A percentile compares a stretch with the other conserved stretches of the same genome.
Evolutionary conservation across 2,797 vertebrate species (phyloP).

Genomic region (Micromesistius poutassou): DNA sequence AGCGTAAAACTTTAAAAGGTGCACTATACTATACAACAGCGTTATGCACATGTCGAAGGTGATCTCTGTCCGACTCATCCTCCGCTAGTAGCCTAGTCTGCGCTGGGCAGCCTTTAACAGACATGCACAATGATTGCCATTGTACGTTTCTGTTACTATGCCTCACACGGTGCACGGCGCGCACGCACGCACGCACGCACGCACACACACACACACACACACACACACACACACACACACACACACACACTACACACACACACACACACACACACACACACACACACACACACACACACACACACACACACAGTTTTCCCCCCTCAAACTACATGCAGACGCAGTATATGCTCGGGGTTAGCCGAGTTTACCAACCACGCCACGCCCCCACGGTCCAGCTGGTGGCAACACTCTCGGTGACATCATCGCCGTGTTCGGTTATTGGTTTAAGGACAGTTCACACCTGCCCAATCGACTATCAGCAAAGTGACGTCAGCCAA

Average conservation of each 20-base stretch:
- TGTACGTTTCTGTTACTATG: conserved; percentile 1
- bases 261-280: too few species aligned
- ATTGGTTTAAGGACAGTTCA: conserved; percentile 67
- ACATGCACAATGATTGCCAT: conserved; percentile 5
- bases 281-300: too few species aligned
- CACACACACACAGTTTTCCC: conserved; percentile 30
- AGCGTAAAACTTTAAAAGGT: not conserved
- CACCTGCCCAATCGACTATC: conserved; percentile 71
- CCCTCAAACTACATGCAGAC: conserved; percentile 38
- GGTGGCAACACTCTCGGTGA: conserved; percentile 82
- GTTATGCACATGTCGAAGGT: not conserved
- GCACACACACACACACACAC: too few species aligned
- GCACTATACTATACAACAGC: not conserved
- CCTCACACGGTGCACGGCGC: conserved; percentile 7
- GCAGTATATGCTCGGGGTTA: conserved; percentile 71
- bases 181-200: too few species aligned
- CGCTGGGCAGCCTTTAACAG: not conserved
- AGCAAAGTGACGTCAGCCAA: conserved; percentile 76
- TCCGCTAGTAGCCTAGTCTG: not conserved
- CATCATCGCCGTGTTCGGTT: conserved; percentile 73
- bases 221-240: too few species aligned
- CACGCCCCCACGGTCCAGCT: conserved; percentile 78
- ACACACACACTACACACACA: too few species aligned
- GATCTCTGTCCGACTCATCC: not conserved
- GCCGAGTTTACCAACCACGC: conserved; percentile 70